These are phyloP conservation scores for Pogonocichla stellata DNA, from an alignment of 2,113 vertebrate genomes.

Conservation along the genomic window DNA sequence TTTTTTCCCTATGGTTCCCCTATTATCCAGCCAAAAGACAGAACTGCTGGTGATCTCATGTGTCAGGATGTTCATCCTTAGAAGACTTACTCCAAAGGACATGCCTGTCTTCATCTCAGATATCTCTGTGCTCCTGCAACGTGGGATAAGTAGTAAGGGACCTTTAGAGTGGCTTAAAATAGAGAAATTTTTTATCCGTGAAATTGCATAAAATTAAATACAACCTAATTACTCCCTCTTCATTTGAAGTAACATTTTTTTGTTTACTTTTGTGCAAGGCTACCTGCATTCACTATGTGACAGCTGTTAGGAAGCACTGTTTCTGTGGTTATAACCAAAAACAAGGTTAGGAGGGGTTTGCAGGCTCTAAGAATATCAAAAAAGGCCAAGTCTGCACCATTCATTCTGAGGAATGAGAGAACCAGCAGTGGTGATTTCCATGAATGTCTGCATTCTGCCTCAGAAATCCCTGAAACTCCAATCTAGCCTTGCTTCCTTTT, in stretches of 20 bases:
- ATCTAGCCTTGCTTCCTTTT: neutral
- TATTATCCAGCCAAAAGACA: neutral
- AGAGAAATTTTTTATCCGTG: neutral
- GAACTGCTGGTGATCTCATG: neutral
- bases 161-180: neutral
- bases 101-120: neutral
- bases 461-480: neutral
- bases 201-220: neutral
- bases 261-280: neutral
- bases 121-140: neutral
- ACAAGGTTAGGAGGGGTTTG: neutral
- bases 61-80: neutral
- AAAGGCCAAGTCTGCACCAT: neutral
- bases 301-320: neutral
- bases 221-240: neutral
- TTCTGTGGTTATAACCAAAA: neutral
- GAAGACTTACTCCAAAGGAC: neutral
- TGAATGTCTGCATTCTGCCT: neutral
- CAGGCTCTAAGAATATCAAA: neutral
- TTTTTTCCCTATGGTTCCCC: neutral
- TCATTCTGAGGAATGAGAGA: neutral
- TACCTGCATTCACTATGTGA: neutral
- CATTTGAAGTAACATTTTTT: neutral
- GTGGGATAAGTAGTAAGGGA: neutral
- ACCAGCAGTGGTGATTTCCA: neutral